These are phyloP conservation scores for Reinhardtius hippoglossoides DNA, from an alignment of 2,113 vertebrate species.

Conservation along the genomic window DNA sequence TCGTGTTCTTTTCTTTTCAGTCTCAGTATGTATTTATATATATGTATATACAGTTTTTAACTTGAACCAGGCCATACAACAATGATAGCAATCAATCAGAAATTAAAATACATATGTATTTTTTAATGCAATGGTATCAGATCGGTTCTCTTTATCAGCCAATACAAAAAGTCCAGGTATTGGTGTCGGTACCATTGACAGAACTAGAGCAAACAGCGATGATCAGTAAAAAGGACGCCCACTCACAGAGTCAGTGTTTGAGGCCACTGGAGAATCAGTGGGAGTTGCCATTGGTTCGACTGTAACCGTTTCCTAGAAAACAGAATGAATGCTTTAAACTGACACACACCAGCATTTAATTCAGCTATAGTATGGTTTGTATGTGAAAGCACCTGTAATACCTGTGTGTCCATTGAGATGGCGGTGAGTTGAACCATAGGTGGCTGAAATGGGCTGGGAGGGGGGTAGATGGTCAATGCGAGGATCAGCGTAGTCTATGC, in stretches of 20 bases:
- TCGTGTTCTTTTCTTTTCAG: no score
- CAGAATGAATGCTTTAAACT: background rate
- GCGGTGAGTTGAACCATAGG: slow-evolving; percentile 33
- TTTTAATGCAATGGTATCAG: no score
- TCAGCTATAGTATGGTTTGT: background rate
- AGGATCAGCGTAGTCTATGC: background rate
- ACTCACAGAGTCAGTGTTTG: slow-evolving; percentile 68
- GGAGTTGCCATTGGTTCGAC: slow-evolving; percentile 62
- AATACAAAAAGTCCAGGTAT: no score
- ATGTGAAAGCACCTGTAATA: slow-evolving; percentile 16
- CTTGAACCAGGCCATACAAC: no score
- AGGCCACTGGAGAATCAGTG: slow-evolving; percentile 49
- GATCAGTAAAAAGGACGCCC: background rate
- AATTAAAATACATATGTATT: no score
- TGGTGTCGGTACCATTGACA: background rate
- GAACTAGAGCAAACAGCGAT: background rate
- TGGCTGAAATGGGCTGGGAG: slow-evolving; percentile 15
- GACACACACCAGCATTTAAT: background rate
- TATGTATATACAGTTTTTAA: no score
- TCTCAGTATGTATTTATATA: no score
- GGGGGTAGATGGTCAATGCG: slow-evolving; percentile 2
- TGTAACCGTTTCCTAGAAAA: slow-evolving; percentile 68
- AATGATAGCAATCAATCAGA: no score
- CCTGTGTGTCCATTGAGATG: slow-evolving; percentile 74
- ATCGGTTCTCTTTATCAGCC: no score